Percentiles rank a stretch among this genome's conserved stretches.
Evolutionary conservation across 1,140 invertebrate genomes (phyloP).

Genomic region (Telenomus remus): DNA sequence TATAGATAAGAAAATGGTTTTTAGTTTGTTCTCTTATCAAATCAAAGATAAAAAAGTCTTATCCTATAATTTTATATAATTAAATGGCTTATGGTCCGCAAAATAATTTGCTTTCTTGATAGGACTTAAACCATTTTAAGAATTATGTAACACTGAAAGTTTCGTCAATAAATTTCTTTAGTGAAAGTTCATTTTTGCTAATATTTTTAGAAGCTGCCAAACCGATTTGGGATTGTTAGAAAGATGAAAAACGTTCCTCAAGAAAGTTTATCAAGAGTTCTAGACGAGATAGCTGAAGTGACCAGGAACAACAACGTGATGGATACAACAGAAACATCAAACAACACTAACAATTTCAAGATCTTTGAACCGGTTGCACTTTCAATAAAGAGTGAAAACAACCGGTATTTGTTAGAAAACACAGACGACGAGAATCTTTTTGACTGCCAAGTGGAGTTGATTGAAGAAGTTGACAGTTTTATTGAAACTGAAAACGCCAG

Average conservation of each 20-base stretch:
- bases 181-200: too few relatives aligned
- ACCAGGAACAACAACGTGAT: conserved; percentile 30
- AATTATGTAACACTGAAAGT: too few relatives aligned
- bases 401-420: conserved; percentile 4
- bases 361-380: background rate
- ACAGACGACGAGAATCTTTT: conserved; percentile 34
- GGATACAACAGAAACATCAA: conserved; percentile 7
- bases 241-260: background rate
- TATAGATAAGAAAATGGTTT: too few relatives aligned
- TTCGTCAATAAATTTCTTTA: too few relatives aligned
- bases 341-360: conserved; percentile 13
- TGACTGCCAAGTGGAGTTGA: conserved; percentile 32
- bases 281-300: conserved; percentile 32
- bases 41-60: too few relatives aligned
- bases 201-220: too few relatives aligned
- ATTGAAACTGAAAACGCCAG: background rate
- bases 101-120: too few relatives aligned
- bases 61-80: too few relatives aligned
- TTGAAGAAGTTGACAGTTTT: conserved; percentile 13
- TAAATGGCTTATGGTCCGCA: too few relatives aligned
- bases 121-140: too few relatives aligned
- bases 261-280: conserved; percentile 5
- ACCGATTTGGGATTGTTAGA: background rate
- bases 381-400: conserved; percentile 35
- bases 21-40: too few relatives aligned